Conservation (phyloP, 2,113 vertebrate species). For the Scomber japonicus region DNA sequence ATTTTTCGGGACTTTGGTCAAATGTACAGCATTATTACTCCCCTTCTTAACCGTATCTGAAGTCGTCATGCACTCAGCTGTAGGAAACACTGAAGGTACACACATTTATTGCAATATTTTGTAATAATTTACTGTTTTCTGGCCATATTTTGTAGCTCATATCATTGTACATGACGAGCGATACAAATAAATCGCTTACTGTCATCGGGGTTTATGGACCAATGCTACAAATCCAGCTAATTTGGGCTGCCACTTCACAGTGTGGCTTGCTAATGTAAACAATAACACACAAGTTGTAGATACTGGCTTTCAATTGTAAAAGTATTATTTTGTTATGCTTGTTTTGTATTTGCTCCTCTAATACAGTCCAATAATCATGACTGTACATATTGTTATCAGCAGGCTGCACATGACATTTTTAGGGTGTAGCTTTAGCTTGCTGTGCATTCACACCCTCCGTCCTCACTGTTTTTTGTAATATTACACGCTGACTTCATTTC, state of each 20-base stretch:
- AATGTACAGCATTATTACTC: not conserved
- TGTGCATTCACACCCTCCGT: constrained; percentile 54
- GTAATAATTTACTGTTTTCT: not conserved
- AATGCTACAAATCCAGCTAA: not conserved
- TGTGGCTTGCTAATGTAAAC: constrained; percentile 60
- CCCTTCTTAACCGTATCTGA: not conserved
- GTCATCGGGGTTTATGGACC: not conserved
- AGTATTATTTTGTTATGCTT: not conserved
- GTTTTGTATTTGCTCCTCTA: not conserved
- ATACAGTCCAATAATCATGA: constrained; percentile 24
- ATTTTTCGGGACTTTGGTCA: not conserved
- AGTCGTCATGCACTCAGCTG: constrained; percentile 22
- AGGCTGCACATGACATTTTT: constrained; percentile 48
- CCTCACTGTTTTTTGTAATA: not conserved
- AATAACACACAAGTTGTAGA: constrained; percentile 28
- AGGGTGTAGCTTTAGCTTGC: constrained; percentile 69
- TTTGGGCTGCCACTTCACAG: not conserved
- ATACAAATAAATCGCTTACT: not conserved
- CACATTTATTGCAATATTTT: not conserved
- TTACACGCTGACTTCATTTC: not conserved
- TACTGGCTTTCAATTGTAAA: not conserved
- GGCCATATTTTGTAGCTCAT: accelerated
- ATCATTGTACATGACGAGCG: not conserved
- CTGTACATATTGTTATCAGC: constrained; percentile 71
- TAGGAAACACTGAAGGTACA: constrained; percentile 37